Evolutionary conservation across 2,888 invertebrate species (phyloP).

Genomic region (Gryllus longicercus): DNA sequence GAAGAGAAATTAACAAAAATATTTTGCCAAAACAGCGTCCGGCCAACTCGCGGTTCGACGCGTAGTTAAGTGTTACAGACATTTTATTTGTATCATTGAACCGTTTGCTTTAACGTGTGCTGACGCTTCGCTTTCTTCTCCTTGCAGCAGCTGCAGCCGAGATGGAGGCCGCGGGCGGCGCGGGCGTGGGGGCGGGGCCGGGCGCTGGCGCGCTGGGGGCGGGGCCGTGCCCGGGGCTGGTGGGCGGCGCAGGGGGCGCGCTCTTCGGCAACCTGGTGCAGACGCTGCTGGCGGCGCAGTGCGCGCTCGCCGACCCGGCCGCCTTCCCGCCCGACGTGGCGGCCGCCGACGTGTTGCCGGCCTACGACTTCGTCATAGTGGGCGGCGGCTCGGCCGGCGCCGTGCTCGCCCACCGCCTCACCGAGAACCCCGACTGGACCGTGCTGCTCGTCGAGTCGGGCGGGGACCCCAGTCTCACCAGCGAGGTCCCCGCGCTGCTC

Average conservation of each 20-base stretch:
- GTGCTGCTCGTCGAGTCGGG: constrained; percentile 55
- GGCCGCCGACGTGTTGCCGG: background rate
- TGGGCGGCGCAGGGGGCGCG: constrained; percentile 47
- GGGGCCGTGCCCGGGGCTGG: constrained; percentile 39
- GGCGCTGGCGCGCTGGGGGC: constrained; percentile 20
- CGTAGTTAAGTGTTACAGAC: too few relatives aligned
- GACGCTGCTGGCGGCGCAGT: constrained; percentile 58
- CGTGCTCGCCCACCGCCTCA: background rate
- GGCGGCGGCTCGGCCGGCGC: background rate
- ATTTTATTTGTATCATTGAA: too few relatives aligned
- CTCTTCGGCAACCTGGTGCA: constrained; percentile 59
- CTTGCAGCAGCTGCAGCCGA: too few relatives aligned
- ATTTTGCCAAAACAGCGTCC: too few relatives aligned
- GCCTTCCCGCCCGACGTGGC: constrained; percentile 53
- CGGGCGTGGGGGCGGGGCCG: constrained; percentile 21
- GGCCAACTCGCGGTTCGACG: too few relatives aligned
- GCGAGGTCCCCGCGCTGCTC: constrained; percentile 49
- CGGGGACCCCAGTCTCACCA: constrained; percentile 48
- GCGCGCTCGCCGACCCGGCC: constrained; percentile 54
- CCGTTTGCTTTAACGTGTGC: too few relatives aligned
- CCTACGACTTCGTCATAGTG: background rate
- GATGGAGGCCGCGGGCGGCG: too few relatives aligned
- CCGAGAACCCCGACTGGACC: constrained; percentile 45
- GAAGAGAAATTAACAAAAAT: too few relatives aligned
- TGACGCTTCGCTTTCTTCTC: too few relatives aligned